A percentile compares a stretch with the other conserved stretches of the same genome.
These are phyloP conservation scores for Hypanus sabinus DNA, from an alignment of 2,113 vertebrate species.

Conservation along the genomic window DNA sequence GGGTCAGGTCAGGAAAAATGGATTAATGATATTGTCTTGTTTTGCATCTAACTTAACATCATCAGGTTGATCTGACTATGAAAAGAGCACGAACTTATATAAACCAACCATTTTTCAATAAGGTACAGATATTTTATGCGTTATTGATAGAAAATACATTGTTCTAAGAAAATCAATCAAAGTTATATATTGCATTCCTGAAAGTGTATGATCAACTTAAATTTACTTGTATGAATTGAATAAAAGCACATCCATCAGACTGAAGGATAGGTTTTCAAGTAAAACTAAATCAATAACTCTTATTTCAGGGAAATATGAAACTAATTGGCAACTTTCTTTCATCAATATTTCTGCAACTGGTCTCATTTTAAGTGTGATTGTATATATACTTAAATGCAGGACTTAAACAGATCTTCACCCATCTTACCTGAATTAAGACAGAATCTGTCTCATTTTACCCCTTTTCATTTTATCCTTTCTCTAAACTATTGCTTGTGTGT, in stretches of 20 bases:
- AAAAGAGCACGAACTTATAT: background rate
- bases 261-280: slow-evolving; percentile 16
- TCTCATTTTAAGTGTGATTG: background rate
- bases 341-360: background rate
- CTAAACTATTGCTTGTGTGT: background rate
- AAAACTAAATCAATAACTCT: slow-evolving; percentile 26
- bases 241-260: slow-evolving; percentile 18
- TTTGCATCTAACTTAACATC: background rate
- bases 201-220: slow-evolving; percentile 8
- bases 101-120: background rate
- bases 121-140: background rate
- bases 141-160: background rate
- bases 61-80: background rate
- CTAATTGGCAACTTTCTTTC: background rate
- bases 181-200: background rate
- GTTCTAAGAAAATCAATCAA: slow-evolving; percentile 6
- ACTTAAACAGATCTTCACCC: background rate
- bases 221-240: slow-evolving; percentile 18
- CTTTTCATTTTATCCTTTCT: background rate
- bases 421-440: background rate
- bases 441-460: background rate
- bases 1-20: background rate
- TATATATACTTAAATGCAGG: background rate
- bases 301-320: slow-evolving; percentile 10
- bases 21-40: background rate